A percentile compares a stretch with the other conserved stretches of the same genome.
Conservation (phyloP, 2,888 invertebrate genomes). For the Frankliniella intonsa region DNA sequence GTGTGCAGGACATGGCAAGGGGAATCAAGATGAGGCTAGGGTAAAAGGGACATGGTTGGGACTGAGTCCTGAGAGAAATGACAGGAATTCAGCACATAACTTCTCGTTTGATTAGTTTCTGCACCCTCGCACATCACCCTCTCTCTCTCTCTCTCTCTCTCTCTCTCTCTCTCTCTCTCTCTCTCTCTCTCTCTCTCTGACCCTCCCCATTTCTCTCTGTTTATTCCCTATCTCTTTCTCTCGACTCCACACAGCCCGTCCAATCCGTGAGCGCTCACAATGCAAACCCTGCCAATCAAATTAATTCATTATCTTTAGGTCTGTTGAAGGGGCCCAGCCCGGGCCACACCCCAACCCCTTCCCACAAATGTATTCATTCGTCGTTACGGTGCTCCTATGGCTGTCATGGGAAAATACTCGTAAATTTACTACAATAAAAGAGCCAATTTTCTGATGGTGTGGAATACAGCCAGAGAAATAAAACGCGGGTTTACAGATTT, state of each 20-base stretch:
- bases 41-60: neutral
- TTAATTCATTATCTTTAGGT: slow-evolving; percentile 20
- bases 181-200: neutral
- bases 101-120: slow-evolving; percentile 26
- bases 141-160: too few species aligned
- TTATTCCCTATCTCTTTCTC: neutral
- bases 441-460: too few species aligned
- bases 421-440: too few species aligned
- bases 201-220: neutral
- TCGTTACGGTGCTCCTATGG: neutral
- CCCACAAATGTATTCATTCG: neutral
- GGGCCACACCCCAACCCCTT: neutral
- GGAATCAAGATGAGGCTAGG: neutral
- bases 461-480: too few species aligned
- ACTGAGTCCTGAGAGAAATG: neutral
- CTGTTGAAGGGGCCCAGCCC: neutral
- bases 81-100: slow-evolving; percentile 25
- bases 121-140: neutral
- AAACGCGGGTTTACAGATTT: too few species aligned
- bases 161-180: too few species aligned
- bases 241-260: neutral
- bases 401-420: neutral
- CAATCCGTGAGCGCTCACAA: neutral
- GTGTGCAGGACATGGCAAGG: neutral
- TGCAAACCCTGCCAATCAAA: slow-evolving; percentile 22